Percentiles rank a stretch among this genome's conserved stretches.
Conservation (phyloP, 2,113 vertebrate species). For the Cebus imitator region DNA sequence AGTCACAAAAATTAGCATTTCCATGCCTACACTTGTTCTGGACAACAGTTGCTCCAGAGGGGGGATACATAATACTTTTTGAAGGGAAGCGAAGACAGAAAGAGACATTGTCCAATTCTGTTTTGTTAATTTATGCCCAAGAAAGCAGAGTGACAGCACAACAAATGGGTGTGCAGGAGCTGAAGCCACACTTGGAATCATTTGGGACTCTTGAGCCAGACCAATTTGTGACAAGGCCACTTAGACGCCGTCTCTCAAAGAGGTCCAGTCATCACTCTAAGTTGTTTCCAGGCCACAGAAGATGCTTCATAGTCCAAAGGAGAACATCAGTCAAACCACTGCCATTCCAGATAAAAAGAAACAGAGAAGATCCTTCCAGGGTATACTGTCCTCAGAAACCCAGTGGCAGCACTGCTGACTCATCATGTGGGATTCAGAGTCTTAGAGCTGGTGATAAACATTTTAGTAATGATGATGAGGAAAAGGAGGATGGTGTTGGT, state of each 20-base stretch:
- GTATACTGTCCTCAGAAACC: too few species aligned
- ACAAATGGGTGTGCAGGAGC: not conserved
- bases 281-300: not conserved
- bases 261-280: accelerated
- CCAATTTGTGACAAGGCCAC: not conserved
- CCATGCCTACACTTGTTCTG: not conserved
- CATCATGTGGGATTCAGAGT: not conserved
- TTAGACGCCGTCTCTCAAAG: not conserved
- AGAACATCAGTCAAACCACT: not conserved
- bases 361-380: not conserved
- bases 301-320: too few species aligned
- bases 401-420: not conserved
- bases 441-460: accelerated
- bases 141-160: not conserved
- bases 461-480: not conserved
- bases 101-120: not conserved
- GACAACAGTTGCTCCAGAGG: not conserved
- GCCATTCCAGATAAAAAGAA: not conserved
- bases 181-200: not conserved
- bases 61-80: too few species aligned
- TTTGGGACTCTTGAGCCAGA: not conserved
- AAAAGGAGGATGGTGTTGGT: not conserved
- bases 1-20: not conserved
- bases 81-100: not conserved
- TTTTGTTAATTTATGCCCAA: not conserved